Conservation (phyloP, 2,888 invertebrate species). For the Encarsia formosa region DNA sequence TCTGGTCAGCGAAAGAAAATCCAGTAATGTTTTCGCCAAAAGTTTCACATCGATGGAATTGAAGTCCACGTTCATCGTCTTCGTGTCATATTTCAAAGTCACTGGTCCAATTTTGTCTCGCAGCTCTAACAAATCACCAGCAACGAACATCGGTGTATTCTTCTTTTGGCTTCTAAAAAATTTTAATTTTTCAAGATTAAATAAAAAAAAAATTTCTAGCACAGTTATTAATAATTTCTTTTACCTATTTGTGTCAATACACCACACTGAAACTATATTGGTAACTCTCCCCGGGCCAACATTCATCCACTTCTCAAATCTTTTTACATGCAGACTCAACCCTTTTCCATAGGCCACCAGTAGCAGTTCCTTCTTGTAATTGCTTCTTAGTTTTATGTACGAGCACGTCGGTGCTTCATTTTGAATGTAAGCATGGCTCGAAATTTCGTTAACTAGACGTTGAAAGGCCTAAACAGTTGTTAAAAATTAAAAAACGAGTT, state of each 20-base stretch:
- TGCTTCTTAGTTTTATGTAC: constrained; percentile 19
- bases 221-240: not conserved
- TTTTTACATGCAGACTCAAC: constrained; percentile 2
- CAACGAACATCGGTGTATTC: constrained; percentile 12
- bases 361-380: constrained; percentile 22
- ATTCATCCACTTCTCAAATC: constrained; percentile 9
- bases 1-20: constrained; percentile 7
- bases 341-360: constrained; percentile 17
- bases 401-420: constrained; percentile 20
- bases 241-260: constrained; percentile 17
- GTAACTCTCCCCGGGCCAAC: constrained; percentile 14
- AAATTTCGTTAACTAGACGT: not conserved
- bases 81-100: constrained; percentile 14
- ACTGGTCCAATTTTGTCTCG: constrained; percentile 26
- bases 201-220: not conserved
- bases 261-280: constrained; percentile 21
- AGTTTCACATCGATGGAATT: constrained; percentile 17
- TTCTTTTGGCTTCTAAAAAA: constrained; percentile 14
- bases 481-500: constrained; percentile 19
- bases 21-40: constrained; percentile 14
- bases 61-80: constrained; percentile 10
- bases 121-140: constrained; percentile 10
- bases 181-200: not conserved
- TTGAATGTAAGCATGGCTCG: constrained; percentile 3
- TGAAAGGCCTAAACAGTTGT: not conserved